Percentiles rank a stretch among this genome's conserved stretches.
These are phyloP conservation scores for Aix galericulata DNA, from an alignment of 2,113 vertebrate genomes.

Conservation along the genomic window DNA sequence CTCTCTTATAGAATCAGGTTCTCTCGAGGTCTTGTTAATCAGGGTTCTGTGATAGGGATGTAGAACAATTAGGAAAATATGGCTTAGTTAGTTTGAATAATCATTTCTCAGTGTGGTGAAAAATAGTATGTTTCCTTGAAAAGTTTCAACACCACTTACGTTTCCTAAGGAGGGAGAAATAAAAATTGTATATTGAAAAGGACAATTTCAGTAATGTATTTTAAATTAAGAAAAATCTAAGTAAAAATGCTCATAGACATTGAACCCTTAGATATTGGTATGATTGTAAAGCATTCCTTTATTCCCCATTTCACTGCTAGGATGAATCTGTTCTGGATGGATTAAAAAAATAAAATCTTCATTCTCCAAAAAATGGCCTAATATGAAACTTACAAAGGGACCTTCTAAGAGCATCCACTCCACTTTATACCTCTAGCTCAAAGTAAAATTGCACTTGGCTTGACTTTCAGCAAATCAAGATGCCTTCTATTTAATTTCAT, in stretches of 20 bases:
- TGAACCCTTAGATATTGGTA: neutral
- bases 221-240: neutral
- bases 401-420: neutral
- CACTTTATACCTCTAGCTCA: neutral
- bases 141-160: neutral
- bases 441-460: constrained; percentile 34
- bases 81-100: neutral
- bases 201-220: neutral
- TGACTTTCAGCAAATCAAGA: constrained; percentile 47
- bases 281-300: neutral
- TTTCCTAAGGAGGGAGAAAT: neutral
- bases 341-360: neutral
- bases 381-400: neutral
- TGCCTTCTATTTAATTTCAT: constrained; percentile 43
- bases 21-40: neutral
- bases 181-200: neutral
- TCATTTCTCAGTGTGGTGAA: neutral
- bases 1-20: neutral
- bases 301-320: neutral
- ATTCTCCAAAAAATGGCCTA: neutral
- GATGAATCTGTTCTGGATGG: neutral
- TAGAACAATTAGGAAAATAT: neutral
- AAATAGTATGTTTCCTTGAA: neutral
- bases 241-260: neutral
- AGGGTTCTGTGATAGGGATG: neutral